phyloP scores from a whole-genome alignment of 2,888 invertebrate species.

The Plagodis pulveraria region DNA sequence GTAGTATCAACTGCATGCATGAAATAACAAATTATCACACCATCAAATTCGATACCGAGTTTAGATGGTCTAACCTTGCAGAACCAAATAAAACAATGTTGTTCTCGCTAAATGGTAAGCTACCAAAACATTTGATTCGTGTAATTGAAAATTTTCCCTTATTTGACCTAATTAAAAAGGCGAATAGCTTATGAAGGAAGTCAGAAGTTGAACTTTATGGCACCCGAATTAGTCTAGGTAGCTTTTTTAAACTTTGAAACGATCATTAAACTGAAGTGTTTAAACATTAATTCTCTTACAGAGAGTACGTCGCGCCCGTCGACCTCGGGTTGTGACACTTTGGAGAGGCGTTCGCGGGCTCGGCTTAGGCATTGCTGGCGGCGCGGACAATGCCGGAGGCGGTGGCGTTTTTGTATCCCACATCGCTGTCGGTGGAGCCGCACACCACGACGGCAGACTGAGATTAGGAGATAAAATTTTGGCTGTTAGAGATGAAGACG shows the following conservation, averaged over 20 bases:
- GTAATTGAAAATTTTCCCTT: constrained; percentile 1
- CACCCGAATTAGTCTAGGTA: constrained; percentile 17
- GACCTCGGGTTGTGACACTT: constrained; percentile 74
- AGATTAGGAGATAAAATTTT: constrained; percentile 81
- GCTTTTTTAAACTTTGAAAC: constrained; percentile 19
- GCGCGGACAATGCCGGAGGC: constrained; percentile 79
- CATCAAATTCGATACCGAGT: too few species aligned
- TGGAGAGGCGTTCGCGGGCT: constrained; percentile 77
- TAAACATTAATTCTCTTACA: constrained; percentile 41
- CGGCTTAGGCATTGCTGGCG: constrained; percentile 79
- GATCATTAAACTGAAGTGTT: constrained; percentile 20
- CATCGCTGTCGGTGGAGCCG: constrained; percentile 79
- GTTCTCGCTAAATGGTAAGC: not conserved
- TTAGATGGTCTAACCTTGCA: too few species aligned
- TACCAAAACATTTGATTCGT: constrained; percentile 5
- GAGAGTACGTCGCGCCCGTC: constrained; percentile 75
- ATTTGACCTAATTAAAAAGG: constrained; percentile 24
- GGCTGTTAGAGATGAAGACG: constrained; percentile 79
- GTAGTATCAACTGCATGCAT: too few species aligned
- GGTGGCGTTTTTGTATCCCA: constrained; percentile 80
- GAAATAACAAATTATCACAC: too few species aligned
- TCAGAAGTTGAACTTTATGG: constrained; percentile 17
- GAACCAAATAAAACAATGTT: not conserved
- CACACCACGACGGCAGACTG: constrained; percentile 77
- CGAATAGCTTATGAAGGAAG: constrained; percentile 14